Conservation (phyloP, 2,888 invertebrate species). For the Abrostola tripartita region DNA sequence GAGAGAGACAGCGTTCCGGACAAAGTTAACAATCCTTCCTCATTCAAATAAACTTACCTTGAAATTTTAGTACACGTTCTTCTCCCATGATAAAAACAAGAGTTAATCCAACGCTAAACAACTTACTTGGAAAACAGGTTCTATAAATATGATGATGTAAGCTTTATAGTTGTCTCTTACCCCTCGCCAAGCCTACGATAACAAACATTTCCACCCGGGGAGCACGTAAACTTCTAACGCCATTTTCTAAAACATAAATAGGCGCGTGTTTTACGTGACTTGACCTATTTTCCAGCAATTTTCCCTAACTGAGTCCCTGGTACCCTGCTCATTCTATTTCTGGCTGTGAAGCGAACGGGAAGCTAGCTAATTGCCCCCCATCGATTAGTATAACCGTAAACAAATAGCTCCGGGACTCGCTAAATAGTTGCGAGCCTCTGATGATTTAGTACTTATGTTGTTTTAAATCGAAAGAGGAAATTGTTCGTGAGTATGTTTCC, state of each 20-base stretch:
- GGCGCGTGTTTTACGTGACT: slow-evolving; percentile 3
- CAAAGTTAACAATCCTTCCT: too few relatives aligned
- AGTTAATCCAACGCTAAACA: background rate
- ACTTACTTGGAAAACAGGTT: background rate
- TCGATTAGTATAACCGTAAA: slow-evolving; percentile 1
- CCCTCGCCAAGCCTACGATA: background rate
- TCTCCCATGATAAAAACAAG: too few relatives aligned
- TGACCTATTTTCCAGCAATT: slow-evolving; percentile 4
- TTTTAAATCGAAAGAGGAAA: slow-evolving; percentile 1
- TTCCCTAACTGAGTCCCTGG: slow-evolving; percentile 1
- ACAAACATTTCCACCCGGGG: slow-evolving; percentile 1
- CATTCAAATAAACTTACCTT: too few relatives aligned
- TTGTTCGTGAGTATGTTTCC: background rate
- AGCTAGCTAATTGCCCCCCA: slow-evolving; percentile 4
- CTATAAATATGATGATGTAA: background rate
- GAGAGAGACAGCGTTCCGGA: too few relatives aligned
- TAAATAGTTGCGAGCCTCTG: slow-evolving; percentile 1
- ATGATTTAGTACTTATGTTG: background rate
- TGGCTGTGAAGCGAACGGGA: slow-evolving; percentile 1
- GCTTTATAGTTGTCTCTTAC: background rate
- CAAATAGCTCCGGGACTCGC: background rate
- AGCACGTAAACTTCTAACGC: slow-evolving; percentile 2
- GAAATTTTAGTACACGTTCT: too few relatives aligned
- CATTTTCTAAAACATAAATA: slow-evolving; percentile 29
- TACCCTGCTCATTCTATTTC: slow-evolving; percentile 4